These are phyloP conservation scores for Trypoxylus dichotomus DNA, from an alignment of 1,140 invertebrate species.

Conservation along the genomic window DNA sequence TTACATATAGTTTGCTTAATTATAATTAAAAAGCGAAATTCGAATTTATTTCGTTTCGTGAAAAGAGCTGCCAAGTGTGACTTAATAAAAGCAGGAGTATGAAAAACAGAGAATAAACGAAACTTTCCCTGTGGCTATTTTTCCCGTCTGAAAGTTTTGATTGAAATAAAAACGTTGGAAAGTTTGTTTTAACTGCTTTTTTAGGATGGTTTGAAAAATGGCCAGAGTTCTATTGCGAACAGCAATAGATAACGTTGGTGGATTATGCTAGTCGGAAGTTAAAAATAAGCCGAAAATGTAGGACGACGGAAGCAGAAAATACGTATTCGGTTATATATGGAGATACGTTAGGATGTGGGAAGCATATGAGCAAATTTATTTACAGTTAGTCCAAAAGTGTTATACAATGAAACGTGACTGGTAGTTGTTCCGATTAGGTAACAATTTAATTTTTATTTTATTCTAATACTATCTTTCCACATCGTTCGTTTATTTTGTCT, in stretches of 20 bases:
- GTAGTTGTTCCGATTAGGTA: no score
- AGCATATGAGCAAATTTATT: no score
- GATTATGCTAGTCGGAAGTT: neutral
- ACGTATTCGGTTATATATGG: no score
- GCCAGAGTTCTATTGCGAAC: neutral
- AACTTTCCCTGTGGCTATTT: constrained; percentile 11
- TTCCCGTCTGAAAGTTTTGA: constrained; percentile 11
- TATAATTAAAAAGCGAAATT: neutral
- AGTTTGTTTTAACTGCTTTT: constrained; percentile 1
- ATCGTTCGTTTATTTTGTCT: no score
- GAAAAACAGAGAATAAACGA: neutral
- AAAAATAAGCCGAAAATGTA: neutral
- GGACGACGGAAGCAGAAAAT: no score
- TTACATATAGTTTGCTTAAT: neutral
- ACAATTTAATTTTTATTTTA: no score
- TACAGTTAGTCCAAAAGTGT: no score
- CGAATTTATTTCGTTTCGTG: neutral
- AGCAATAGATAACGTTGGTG: neutral
- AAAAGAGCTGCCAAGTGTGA: neutral
- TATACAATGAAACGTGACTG: no score
- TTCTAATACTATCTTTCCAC: no score
- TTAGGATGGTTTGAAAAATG: neutral
- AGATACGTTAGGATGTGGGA: no score
- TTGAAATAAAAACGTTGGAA: constrained; percentile 15
- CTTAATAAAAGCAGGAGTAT: no score